Conservation (phyloP, 2,113 vertebrate genomes). For the Cochlearius cochlearius region DNA sequence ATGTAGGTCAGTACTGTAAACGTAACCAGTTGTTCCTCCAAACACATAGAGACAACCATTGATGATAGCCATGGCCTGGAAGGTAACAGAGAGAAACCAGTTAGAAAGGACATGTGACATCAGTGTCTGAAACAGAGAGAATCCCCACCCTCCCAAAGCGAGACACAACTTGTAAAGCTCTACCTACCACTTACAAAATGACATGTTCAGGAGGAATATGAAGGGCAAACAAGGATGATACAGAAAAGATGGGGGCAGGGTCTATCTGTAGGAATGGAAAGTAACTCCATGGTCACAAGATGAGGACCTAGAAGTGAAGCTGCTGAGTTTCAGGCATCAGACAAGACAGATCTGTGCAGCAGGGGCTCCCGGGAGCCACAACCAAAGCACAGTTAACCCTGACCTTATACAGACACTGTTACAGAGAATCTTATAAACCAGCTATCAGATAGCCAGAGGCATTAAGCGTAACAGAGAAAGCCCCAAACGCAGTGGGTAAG, state of each 20-base stretch:
- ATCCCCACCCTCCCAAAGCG: not conserved
- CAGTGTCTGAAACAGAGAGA: not conserved
- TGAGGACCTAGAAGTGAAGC: not conserved
- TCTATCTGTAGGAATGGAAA: not conserved
- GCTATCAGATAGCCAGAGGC: not conserved
- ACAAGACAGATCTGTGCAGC: not conserved
- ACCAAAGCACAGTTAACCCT: not conserved
- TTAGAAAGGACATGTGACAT: accelerated
- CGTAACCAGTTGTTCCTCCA: constrained; percentile 95
- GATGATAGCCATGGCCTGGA: constrained; percentile 97
- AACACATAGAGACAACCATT: constrained; percentile 95
- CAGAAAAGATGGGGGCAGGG: not conserved
- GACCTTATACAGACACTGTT: not conserved
- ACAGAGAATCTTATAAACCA: not conserved
- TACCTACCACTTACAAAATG: not conserved
- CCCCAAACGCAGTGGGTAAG: not conserved
- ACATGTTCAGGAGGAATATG: not conserved
- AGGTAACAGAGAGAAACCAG: not conserved
- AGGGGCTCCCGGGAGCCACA: not conserved
- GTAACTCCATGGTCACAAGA: not conserved
- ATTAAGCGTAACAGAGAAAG: not conserved
- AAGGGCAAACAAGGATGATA: not conserved
- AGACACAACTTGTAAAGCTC: not conserved
- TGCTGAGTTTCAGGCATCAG: not conserved
- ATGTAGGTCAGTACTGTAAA: constrained; percentile 97